Conservation (phyloP, 64 coral and sea anemone genomes). For the Pocillopora verrucosa region DNA sequence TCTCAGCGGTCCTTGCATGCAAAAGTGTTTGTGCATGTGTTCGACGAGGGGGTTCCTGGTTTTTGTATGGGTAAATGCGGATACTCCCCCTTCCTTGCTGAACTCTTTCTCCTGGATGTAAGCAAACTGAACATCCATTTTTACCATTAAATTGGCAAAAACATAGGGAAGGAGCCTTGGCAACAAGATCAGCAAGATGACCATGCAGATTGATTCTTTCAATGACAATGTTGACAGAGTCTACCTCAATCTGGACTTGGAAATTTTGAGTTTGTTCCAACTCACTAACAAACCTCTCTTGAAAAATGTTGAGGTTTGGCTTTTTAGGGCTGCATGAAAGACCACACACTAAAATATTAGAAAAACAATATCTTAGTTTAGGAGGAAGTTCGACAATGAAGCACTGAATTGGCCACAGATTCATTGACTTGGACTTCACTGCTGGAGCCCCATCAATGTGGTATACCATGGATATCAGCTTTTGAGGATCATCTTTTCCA, state of each 20-base stretch:
- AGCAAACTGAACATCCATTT: background rate
- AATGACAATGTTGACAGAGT: background rate
- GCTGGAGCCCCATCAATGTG: conserved; percentile 17
- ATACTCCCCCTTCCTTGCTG: background rate
- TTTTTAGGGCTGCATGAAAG: conserved; percentile 10
- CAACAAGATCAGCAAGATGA: conserved; percentile 16
- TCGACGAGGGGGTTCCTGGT: background rate
- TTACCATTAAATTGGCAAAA: background rate
- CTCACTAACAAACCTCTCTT: conserved; percentile 10
- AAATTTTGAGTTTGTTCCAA: background rate
- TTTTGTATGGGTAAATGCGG: background rate
- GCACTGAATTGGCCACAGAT: conserved; percentile 21
- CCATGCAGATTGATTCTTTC: conserved; percentile 7
- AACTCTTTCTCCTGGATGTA: background rate
- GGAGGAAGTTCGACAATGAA: conserved; percentile 1
- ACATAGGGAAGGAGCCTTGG: background rate
- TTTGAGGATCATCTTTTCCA: background rate
- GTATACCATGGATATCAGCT: conserved; percentile 9
- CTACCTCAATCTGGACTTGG: background rate
- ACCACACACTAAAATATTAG: background rate
- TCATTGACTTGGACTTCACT: conserved; percentile 20
- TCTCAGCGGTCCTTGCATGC: background rate
- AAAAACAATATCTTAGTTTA: conserved; percentile 11
- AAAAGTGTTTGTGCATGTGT: background rate
- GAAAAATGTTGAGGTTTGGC: conserved; percentile 5